Base-by-base conservation (phyloP, 1,140 invertebrate genomes). In the Proctacanthus coquilletti region DNA sequence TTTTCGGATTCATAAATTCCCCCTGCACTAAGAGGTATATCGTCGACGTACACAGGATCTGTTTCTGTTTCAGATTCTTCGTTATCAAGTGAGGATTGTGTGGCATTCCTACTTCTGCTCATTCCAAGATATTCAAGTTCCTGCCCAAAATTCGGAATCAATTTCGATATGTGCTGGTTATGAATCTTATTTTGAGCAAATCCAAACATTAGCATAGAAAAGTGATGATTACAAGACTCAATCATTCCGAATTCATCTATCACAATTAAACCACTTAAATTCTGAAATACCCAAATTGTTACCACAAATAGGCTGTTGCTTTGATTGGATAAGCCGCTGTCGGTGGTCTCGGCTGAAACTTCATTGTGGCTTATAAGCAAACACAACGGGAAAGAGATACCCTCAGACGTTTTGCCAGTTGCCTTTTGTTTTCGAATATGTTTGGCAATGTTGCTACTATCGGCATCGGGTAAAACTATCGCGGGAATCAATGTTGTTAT, bases 191-290 rank as follows among this genome's bases (percentile, higher is more conserved):
- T 53, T 43, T 70, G 64, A 0, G 64, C 49, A 49, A 75, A 77
- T 6, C 75, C 75, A 51, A 77, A 75, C 11, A 75, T 68, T 19
- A 77, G 53, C 49, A 69, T 66, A 0, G 74, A 66, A 47, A 79
- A 77, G 48, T 75, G 72, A 44, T 75, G 68, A 51, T 79, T 79
- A 42, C 73, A 73, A 10, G 70, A 72, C 11, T 72, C 68, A 36
- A 79, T 71, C n/a, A 63, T 62, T 5, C 70, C 72, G 40, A 64
- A 57, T 8, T 73, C 70, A 38, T 71, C 65, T 2, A 78, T 62
- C 9, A 76, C 73, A 14, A 79, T 64, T n/a, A 79, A 53, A 10
- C 75, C 75, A 50, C 72, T 77, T 33, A 79, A 71, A 47, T 75
- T 77, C 43, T 71, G 70, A 44, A 74, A 77, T 5, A 77, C 66